Base-by-base conservation (phyloP, 2,888 invertebrate genomes). In the Acleris literana region DNA sequence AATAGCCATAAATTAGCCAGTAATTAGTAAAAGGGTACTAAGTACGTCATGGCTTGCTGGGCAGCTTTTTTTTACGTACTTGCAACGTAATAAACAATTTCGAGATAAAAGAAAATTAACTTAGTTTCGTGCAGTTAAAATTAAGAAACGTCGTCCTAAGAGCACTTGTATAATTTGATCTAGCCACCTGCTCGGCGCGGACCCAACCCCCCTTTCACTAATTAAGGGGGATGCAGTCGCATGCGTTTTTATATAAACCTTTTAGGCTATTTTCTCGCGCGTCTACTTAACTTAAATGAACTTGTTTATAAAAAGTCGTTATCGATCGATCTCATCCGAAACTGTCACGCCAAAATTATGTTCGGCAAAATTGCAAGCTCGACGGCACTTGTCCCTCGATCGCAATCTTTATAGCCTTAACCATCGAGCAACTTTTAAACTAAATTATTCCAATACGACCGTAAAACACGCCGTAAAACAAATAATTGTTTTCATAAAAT, bases 191-290 rank as follows among this genome's bases (percentile, higher is more conserved):
- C 54, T 20, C 52, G 33, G 53, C 48, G 25, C 25, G 46, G 20
- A 22, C 33, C 18, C 13, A 44, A 7, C 29, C n/a, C 46, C 22
- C 51, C 49, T 46, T 29, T 16, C n/a, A 25, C 57, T 57, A 57
- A 57, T 48, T 57, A 66, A 57, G 52, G 56, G 57, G 57, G 66
- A 22, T 52, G 52, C 57, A 58, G 58, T 58, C 20, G 51, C 56
- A 52, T 66, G 52, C 61, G 18, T 53, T 62, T 49, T 33, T 39
- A 53, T 57, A 48, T 56, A 53, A 53, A 48, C 46, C 16, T 29
- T 53, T 29, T 17, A 20, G 25, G 20, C 25, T 52, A 52, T 44
- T 61, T 64, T 22, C 54, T 54, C 46, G 13, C 54, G 25, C 43
- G 25, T 9, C 43, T 49, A 44, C 46, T 46, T 16, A 52, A 56